Base-by-base conservation (phyloP, 2,797 vertebrate genomes). In the Simalia tracyae region DNA sequence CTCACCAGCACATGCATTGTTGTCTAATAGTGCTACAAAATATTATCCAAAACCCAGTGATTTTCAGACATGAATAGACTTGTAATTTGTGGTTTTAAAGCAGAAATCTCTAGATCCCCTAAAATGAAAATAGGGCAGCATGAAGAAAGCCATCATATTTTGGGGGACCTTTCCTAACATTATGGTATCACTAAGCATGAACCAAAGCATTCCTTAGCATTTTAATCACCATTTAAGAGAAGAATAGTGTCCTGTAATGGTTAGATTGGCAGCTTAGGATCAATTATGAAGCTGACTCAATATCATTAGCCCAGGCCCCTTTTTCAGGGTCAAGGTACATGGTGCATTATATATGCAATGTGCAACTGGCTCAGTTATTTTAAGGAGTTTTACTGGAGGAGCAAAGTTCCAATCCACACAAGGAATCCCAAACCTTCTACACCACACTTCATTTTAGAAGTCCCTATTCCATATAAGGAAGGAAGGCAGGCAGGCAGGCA, bases 11-110 rank as follows among this genome's bases (percentile, higher is more conserved):
- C 89, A 93, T 84, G 85, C 63, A 84, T 91, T 93, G 63, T 92
- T 95, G 94, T 90, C 19, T 50, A 87, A 91, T 54, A 72, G n/a
- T 54, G 26, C 22, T n/a, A 89, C 81, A 93, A 92, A 90, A 92
- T 81, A 81, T 11, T 36, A 68, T 91, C 7, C 87, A 91, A 91
- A 22, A 36, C 1, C 0, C 91, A 94, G 76, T 86, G 91, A 64
- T 89, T 60, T 24, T 84, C n/a, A 90, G 72, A 84, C 89, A 89
- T 92, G 85, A 87, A 91, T 90, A 81, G 56, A 9, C 8, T 9
- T 0, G 12, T 88, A 94, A 91, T 15, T 87, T 64, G 86, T 87
- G 90, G 56, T 84, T 85, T 94, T 46, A 22, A 57, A 31, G 42
- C 63, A 92, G 94, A 91, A 91, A 93, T 61, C 7, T 9, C 60